Evolutionary conservation across 2,888 invertebrate genomes (phyloP).

Genomic region (Sarcophaga variegata): DNA sequence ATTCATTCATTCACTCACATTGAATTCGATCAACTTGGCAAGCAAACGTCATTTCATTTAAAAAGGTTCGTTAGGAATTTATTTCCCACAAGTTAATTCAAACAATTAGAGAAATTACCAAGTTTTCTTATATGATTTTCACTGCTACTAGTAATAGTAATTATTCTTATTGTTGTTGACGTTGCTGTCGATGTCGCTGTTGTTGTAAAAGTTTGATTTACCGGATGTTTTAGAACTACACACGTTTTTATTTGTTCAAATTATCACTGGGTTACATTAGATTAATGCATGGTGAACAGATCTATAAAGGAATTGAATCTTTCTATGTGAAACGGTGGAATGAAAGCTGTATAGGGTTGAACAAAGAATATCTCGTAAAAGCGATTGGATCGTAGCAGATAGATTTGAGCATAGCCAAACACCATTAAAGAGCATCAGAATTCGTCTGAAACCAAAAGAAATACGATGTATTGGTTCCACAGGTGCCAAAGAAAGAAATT

Average conservation of each 20-base stretch:
- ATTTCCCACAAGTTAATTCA: background rate
- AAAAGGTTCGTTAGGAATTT: background rate
- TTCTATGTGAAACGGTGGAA: no score
- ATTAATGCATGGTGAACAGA: background rate
- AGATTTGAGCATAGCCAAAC: no score
- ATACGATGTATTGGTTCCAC: no score
- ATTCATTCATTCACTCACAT: slow-evolving; percentile 23
- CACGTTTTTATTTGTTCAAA: slow-evolving; percentile 15
- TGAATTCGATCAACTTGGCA: background rate
- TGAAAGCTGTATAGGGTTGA: no score
- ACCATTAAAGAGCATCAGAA: no score
- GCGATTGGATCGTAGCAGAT: no score
- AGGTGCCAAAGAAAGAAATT: no score
- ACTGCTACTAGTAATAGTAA: no score
- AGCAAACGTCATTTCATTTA: slow-evolving; percentile 21
- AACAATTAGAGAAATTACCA: background rate
- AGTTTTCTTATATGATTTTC: background rate
- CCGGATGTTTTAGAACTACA: slow-evolving; percentile 16
- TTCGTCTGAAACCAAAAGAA: no score
- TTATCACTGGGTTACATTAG: slow-evolving; percentile 18
- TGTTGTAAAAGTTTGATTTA: background rate
- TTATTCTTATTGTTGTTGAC: no score
- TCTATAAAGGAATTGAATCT: no score
- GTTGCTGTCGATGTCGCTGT: background rate
- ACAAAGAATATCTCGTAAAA: no score